Evolutionary conservation across 2,797 vertebrate genomes (phyloP).

Genomic region (Bufotes viridis): DNA sequence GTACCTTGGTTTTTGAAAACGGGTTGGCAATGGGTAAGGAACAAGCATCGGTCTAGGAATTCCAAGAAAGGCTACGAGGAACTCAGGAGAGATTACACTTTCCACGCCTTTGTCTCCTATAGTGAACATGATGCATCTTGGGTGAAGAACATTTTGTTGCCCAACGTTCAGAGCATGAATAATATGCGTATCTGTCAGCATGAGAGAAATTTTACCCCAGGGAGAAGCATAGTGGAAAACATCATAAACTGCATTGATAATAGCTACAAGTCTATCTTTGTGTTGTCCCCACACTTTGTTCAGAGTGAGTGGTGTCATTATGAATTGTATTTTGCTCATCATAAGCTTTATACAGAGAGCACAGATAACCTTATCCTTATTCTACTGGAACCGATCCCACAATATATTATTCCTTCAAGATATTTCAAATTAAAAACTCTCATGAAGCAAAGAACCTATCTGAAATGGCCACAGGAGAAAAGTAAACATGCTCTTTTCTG

Average conservation of each 20-base stretch:
- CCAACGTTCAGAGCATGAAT: conserved; percentile 77
- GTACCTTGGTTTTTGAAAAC: conserved; percentile 86
- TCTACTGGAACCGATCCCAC: conserved; percentile 84
- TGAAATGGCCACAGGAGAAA: conserved; percentile 87
- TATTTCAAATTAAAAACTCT: conserved; percentile 86
- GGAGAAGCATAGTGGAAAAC: conserved; percentile 87
- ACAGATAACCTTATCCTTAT: conserved; percentile 83
- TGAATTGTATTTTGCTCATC: conserved; percentile 92
- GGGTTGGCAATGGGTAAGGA: conserved; percentile 87
- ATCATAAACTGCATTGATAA: conserved; percentile 88
- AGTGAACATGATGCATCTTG: conserved; percentile 83
- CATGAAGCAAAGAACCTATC: conserved; percentile 83
- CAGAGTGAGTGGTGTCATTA: conserved; percentile 96
- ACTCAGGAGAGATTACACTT: conserved; percentile 68
- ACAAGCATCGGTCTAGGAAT: conserved; percentile 77
- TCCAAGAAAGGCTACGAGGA: conserved; percentile 51
- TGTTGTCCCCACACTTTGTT: conserved; percentile 89
- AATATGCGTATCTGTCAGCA: conserved; percentile 82
- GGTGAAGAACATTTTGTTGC: conserved; percentile 82
- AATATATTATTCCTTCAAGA: conserved; percentile 81
- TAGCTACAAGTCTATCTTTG: conserved; percentile 85
- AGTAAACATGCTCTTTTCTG: conserved; percentile 84
- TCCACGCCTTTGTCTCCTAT: conserved; percentile 90
- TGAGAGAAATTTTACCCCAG: conserved; percentile 84
- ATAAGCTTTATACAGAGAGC: conserved; percentile 80